Evolutionary conservation across 1,140 invertebrate genomes (phyloP).

Genomic region (Drosophila albomicans): DNA sequence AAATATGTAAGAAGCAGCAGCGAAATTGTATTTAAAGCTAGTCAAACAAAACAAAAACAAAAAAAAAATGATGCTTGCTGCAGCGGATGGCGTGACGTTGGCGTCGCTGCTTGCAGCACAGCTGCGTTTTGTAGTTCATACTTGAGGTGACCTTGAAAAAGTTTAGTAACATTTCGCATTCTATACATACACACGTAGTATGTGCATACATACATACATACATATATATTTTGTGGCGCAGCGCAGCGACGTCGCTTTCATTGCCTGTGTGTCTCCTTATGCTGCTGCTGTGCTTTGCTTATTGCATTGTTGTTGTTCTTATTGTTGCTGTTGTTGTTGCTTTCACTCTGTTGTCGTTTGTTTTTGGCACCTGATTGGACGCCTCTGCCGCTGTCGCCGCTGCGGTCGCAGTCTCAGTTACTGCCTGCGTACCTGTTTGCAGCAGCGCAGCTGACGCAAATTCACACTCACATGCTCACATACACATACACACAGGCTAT

Average conservation of each 20-base stretch:
- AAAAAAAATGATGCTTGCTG: constrained; percentile 15
- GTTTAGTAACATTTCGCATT: constrained; percentile 79
- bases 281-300: constrained; percentile 8
- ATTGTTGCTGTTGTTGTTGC: constrained; percentile 28
- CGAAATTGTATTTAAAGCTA: background rate
- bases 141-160: constrained; percentile 79
- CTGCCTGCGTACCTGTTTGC: constrained; percentile 43
- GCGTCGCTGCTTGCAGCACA: constrained; percentile 14
- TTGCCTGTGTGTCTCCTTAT: constrained; percentile 41
- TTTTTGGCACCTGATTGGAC: constrained; percentile 62
- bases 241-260: constrained; percentile 32
- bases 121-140: constrained; percentile 70
- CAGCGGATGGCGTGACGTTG: constrained; percentile 14
- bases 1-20: constrained; percentile 6
- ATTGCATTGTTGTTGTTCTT: no score
- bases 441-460: constrained; percentile 45
- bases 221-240: constrained; percentile 15
- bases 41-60: background rate
- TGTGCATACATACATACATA: no score
- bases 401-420: constrained; percentile 3
- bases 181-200: constrained; percentile 6
- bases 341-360: constrained; percentile 41
- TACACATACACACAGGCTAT: constrained; percentile 34
- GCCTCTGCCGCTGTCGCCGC: constrained; percentile 3
- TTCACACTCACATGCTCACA: constrained; percentile 1